These are phyloP conservation scores for Campylorhamphus procurvoides DNA, from an alignment of 2,113 vertebrate genomes.

Conservation along the genomic window DNA sequence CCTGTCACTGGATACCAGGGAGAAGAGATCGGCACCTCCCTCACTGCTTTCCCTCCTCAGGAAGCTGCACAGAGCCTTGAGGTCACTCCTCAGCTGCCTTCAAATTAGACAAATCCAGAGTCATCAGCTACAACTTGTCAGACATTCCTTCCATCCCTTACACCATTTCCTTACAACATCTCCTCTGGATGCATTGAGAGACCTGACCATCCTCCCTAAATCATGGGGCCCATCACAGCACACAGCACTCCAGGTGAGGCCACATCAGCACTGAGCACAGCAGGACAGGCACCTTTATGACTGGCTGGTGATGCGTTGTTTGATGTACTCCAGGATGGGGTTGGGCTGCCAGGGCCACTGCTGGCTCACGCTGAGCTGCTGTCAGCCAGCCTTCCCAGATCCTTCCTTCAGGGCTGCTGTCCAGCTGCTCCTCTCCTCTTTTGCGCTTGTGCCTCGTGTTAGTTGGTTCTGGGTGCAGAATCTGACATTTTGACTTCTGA, in stretches of 20 bases:
- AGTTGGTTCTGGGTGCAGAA: background rate
- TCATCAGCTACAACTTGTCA: background rate
- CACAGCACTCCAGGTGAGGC: background rate
- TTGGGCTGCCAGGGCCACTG: background rate
- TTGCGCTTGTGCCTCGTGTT: background rate
- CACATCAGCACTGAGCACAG: background rate
- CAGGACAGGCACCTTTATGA: background rate
- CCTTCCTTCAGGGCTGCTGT: background rate
- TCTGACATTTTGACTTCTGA: background rate
- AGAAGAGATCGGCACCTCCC: background rate
- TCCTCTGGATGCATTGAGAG: background rate
- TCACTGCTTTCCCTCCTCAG: background rate
- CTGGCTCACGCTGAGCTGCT: background rate
- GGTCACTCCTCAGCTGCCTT: background rate
- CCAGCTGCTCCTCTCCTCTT: background rate
- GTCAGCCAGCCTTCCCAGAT: background rate
- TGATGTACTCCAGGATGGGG: background rate
- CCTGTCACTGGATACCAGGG: background rate
- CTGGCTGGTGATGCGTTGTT: rapidly evolving
- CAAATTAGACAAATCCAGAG: background rate
- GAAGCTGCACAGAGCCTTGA: background rate
- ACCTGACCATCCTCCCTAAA: background rate
- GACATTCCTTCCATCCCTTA: background rate
- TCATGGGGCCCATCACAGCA: background rate
- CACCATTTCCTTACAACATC: background rate